Percentiles rank a stretch among this genome's conserved stretches.
Conservation (phyloP, 2,888 invertebrate genomes). For the Drosophila putrida region DNA sequence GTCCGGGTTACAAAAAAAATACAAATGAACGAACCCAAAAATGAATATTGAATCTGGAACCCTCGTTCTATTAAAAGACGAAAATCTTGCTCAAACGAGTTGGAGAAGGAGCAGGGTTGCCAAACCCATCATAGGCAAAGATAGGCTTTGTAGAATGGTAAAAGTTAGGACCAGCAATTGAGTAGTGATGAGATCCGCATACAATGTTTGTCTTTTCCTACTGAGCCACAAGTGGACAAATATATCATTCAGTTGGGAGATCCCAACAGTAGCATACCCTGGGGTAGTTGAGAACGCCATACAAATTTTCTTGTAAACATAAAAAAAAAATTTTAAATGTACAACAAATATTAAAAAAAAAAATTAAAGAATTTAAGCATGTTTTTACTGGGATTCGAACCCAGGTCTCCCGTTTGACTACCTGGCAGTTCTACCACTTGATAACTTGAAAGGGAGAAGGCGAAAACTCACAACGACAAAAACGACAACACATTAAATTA, state of each 20-base stretch:
- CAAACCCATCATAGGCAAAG: not conserved
- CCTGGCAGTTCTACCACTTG: too few species aligned
- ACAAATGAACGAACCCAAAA: not conserved
- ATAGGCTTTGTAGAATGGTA: conserved; percentile 1
- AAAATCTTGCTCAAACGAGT: not conserved
- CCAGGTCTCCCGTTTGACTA: too few species aligned
- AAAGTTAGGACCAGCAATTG: not conserved
- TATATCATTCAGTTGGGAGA: too few species aligned
- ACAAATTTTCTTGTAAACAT: too few species aligned
- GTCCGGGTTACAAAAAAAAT: not conserved
- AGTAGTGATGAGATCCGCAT: not conserved
- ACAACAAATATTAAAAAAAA: too few species aligned
- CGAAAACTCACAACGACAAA: too few species aligned
- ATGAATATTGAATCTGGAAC: not conserved
- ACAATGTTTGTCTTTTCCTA: not conserved
- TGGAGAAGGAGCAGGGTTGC: not conserved
- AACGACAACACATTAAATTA: not conserved
- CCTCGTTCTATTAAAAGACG: not conserved
- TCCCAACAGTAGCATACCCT: too few species aligned
- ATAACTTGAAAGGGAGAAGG: too few species aligned
- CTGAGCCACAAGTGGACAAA: not conserved
- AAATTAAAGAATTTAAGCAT: too few species aligned
- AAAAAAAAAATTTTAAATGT: too few species aligned
- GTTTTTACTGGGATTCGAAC: too few species aligned
- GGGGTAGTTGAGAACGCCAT: too few species aligned